phyloP scores from a whole-genome alignment of 1,140 invertebrate genomes.

The Drosophila pseudoobscura region DNA sequence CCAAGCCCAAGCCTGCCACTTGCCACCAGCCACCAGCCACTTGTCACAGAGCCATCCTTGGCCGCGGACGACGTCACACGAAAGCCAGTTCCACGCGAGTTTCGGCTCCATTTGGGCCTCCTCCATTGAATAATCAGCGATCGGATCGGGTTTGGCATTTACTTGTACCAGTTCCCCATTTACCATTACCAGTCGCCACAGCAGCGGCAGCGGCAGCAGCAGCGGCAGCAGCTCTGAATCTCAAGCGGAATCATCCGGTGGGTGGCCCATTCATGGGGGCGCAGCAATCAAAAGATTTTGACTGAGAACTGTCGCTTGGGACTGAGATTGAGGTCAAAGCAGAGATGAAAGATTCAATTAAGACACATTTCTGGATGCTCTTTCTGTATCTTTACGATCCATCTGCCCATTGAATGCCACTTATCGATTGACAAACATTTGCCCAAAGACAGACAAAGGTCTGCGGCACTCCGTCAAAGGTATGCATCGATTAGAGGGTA shows the following conservation, averaged over 20 bases:
- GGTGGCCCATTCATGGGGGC: constrained; percentile 35
- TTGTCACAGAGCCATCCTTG: constrained; percentile 30
- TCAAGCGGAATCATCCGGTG: constrained; percentile 8
- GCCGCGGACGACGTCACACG: constrained; percentile 13
- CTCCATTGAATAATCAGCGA: constrained; percentile 47
- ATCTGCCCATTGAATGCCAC: too few species aligned
- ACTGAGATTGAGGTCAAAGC: too few species aligned
- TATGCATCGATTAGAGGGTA: constrained; percentile 28
- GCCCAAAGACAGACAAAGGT: neutral
- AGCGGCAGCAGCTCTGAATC: constrained; percentile 3
- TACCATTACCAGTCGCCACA: neutral
- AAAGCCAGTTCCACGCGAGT: constrained; percentile 32
- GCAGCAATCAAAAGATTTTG: constrained; percentile 6
- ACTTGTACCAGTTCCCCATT: constrained; percentile 34
- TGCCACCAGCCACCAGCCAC: constrained; percentile 12
- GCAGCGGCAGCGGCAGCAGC: too few species aligned
- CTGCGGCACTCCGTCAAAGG: neutral
- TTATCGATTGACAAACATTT: too few species aligned
- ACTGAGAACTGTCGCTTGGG: constrained; percentile 9
- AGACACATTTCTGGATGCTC: too few species aligned
- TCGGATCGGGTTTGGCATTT: constrained; percentile 47
- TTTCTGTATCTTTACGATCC: too few species aligned
- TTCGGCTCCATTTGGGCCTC: constrained; percentile 39
- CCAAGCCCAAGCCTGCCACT: too few species aligned
- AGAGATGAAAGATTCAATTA: neutral